These are phyloP conservation scores for Electrophaes corylata DNA, from an alignment of 2,888 invertebrate genomes.

Conservation along the genomic window DNA sequence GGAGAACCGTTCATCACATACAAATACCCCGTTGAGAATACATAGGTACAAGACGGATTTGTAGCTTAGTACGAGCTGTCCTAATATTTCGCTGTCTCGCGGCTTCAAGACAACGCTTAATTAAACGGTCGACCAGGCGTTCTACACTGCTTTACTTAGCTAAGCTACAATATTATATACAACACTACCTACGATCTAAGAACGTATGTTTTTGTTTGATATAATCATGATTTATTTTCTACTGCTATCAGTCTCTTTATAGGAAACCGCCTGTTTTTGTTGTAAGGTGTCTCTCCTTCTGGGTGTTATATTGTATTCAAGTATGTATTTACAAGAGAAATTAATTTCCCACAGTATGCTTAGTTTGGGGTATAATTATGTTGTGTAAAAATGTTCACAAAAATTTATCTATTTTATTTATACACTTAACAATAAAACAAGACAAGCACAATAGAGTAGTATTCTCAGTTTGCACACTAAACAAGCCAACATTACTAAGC, in stretches of 20 bases:
- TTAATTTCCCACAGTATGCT: too few species aligned
- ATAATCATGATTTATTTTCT: too few species aligned
- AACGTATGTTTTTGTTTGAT: background rate
- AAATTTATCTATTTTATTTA: too few species aligned
- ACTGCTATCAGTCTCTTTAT: too few species aligned
- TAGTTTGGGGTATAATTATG: too few species aligned
- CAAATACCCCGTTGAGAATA: conserved; percentile 32
- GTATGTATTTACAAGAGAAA: too few species aligned
- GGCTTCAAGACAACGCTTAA: conserved; percentile 37
- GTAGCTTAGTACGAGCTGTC: conserved; percentile 35
- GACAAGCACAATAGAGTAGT: background rate
- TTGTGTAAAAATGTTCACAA: too few species aligned
- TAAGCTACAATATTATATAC: background rate
- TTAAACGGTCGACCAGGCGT: conserved; percentile 34
- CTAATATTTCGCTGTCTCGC: conserved; percentile 38
- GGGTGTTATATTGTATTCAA: too few species aligned
- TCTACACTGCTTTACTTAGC: conserved; percentile 17
- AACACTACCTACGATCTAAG: background rate
- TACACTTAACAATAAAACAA: background rate
- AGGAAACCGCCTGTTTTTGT: too few species aligned
- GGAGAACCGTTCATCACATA: conserved; percentile 31
- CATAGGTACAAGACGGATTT: conserved; percentile 32
- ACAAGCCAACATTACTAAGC: background rate
- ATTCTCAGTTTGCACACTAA: background rate
- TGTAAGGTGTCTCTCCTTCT: too few species aligned